Base-by-base conservation (phyloP, 1,140 invertebrate genomes). In the Hestina assimilis region DNA sequence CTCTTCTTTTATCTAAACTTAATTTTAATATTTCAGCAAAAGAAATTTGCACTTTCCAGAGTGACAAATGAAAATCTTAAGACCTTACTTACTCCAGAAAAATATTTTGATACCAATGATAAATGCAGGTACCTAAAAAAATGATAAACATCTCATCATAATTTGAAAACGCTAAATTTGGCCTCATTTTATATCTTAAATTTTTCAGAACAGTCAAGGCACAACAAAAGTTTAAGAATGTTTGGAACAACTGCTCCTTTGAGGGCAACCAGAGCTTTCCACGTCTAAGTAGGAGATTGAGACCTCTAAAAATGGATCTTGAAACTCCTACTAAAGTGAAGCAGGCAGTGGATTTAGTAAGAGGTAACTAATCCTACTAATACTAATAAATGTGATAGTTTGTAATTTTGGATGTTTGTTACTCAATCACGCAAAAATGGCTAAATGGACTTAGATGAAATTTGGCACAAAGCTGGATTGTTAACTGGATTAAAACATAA, bases 181-280 rank as follows among this genome's bases (percentile, higher is more conserved):
- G 17, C 7, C 31, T 33, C 6, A 19, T 28, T 8, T 58, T 69
- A 19, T 26, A 15, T n/a, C n/a, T n/a, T 52, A 21, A 19, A 26
- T 11, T 20, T 47, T 70, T n/a, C 53, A 86, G 83, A 54, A 85
- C 80, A 41, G 82, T 72, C 52, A 87, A 83, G 64, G 58, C 69
- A 20, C 53, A 78, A 23, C 54, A 57, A 23, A 67, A 71, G 48
- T 58, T 67, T 11, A 58, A 62, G 17, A 66, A 84, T 85, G 83
- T 66, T 59, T 77, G 69, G 61, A 65, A 56, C 21, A 74, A 85
- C 54, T 78, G 73, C 59, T 89, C 87, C 28, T 89, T 89, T 77
- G 84, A 87, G 56, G 75, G 72, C 5, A 89, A 89, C 63, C 86
- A 89, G 50, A 89, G 87, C 54, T 89, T 89, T 63, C 88, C 88